These are phyloP conservation scores for Plecotus auritus DNA, from an alignment of 2,113 vertebrate genomes.

Conservation along the genomic window DNA sequence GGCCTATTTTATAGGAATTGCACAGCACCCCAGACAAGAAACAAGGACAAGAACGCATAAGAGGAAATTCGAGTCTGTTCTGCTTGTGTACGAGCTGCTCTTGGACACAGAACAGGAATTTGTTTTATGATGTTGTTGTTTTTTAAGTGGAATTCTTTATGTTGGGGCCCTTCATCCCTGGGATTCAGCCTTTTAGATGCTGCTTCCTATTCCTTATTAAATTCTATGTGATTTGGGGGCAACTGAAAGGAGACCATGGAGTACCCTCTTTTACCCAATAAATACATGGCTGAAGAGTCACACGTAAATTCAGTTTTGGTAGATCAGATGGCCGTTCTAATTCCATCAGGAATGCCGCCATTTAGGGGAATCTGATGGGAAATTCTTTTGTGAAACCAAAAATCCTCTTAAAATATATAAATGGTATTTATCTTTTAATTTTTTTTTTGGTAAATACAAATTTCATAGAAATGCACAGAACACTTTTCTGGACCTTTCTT, in stretches of 20 bases:
- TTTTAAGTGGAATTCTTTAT: neutral
- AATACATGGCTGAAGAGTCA: neutral
- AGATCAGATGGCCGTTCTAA: neutral
- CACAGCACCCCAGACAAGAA: neutral
- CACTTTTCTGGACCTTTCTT: neutral
- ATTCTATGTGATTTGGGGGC: neutral
- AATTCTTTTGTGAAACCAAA: constrained; percentile 18
- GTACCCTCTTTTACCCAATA: neutral
- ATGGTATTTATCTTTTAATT: neutral
- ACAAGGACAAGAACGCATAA: neutral
- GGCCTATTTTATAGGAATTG: neutral
- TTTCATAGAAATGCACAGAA: neutral
- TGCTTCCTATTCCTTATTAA: neutral
- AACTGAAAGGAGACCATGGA: neutral
- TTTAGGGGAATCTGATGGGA: neutral
- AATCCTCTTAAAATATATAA: neutral
- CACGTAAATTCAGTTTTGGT: neutral
- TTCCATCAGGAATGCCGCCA: neutral
- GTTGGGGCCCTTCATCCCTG: neutral
- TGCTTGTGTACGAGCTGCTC: neutral
- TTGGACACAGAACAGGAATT: neutral
- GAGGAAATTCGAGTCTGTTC: neutral
- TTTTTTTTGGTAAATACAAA: neutral
- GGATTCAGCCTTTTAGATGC: neutral
- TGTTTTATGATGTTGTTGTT: neutral